phyloP scores from a whole-genome alignment of 2,888 invertebrate genomes.

The Cerastis leucographa region DNA sequence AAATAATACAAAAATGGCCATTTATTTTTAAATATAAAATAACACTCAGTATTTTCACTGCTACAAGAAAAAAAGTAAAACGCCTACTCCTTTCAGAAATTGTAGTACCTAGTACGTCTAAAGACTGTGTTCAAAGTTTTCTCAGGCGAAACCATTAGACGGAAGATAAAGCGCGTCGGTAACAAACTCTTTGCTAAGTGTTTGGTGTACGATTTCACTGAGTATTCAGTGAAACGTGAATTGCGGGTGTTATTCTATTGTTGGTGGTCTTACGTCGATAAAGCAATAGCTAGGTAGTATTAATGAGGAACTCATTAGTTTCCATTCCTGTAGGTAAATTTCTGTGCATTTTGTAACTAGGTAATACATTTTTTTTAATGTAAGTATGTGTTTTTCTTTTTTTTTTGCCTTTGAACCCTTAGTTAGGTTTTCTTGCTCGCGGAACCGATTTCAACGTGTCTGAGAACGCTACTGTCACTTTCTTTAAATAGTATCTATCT shows the following conservation, averaged over 20 bases:
- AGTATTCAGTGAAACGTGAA: conserved; percentile 12
- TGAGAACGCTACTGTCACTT: background rate
- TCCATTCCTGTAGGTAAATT: background rate
- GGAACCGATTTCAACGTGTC: background rate
- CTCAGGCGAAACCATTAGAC: conserved; percentile 37
- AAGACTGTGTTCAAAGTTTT: conserved; percentile 25
- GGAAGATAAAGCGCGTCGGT: conserved; percentile 1
- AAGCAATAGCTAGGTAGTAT: background rate
- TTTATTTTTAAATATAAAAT: too few relatives aligned
- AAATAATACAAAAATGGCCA: too few relatives aligned
- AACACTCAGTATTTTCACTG: too few relatives aligned
- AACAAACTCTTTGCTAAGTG: conserved; percentile 26
- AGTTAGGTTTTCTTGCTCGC: background rate
- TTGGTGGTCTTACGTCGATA: background rate
- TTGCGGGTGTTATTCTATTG: background rate
- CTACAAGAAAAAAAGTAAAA: background rate
- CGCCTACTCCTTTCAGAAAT: conserved; percentile 16
- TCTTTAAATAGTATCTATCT: background rate
- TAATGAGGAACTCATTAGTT: background rate
- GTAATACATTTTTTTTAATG: too few relatives aligned
- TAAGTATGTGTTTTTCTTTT: too few relatives aligned
- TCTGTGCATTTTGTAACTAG: background rate
- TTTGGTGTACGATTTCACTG: conserved; percentile 16
- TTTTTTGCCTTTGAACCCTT: background rate
- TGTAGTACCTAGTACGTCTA: background rate